phyloP scores from a whole-genome alignment of 2,888 invertebrate genomes.

The Chrysodeixis includens region DNA sequence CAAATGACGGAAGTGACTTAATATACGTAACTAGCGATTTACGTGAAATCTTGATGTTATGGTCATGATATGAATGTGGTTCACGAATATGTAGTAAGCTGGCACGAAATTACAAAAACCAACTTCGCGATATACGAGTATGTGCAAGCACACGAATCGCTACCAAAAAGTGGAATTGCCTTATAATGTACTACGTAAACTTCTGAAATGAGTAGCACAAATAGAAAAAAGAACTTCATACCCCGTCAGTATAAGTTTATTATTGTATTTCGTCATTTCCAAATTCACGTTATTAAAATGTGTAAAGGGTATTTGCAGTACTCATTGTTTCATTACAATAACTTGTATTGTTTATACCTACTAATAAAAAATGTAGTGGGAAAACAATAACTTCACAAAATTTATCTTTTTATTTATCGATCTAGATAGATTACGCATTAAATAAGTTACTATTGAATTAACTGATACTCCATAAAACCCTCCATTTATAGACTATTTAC shows the following conservation, averaged over 20 bases:
- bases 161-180: conserved; percentile 14
- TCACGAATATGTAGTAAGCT: conserved; percentile 60
- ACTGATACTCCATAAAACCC: neutral
- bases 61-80: conserved; percentile 66
- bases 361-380: too few species aligned
- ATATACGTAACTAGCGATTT: conserved; percentile 60
- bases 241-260: neutral
- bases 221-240: neutral
- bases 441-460: neutral
- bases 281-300: neutral
- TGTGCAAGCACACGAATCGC: conserved; percentile 16
- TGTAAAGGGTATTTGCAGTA: too few species aligned
- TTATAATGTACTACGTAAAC: neutral
- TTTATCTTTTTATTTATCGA: too few species aligned
- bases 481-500: neutral
- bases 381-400: too few species aligned
- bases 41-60: conserved; percentile 59
- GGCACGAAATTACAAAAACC: conserved; percentile 61
- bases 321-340: too few species aligned
- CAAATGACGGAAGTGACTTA: conserved; percentile 75
- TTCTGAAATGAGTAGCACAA: neutral
- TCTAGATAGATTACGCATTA: too few species aligned
- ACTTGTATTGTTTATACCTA: too few species aligned
- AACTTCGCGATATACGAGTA: conserved; percentile 29
- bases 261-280: neutral